These are phyloP conservation scores for Temnopleurus reevesii DNA, from an alignment of 53 echinoderm and acorn worm species.

Conservation along the genomic window DNA sequence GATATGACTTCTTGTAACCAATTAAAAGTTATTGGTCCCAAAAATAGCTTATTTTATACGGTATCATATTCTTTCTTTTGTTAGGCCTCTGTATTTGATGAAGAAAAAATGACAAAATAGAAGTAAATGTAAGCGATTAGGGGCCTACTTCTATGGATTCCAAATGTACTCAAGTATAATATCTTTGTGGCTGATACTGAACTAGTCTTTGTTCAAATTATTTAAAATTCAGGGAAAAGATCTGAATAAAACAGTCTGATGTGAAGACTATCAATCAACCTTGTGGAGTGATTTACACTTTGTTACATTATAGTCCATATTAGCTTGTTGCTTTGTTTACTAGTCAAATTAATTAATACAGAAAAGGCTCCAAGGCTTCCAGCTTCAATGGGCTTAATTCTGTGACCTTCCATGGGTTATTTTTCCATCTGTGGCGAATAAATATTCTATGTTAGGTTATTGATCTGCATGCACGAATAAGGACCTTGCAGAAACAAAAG, in stretches of 20 bases:
- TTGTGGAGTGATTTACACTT: background rate
- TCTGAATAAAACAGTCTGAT: background rate
- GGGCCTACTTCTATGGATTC: no score
- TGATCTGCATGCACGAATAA: background rate
- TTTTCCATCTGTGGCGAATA: background rate
- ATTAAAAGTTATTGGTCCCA: no score
- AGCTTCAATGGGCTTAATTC: background rate
- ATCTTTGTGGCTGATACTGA: no score
- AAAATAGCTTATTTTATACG: no score
- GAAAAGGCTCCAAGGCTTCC: background rate
- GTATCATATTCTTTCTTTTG: no score
- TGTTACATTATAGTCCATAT: background rate
- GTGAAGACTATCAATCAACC: background rate
- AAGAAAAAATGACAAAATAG: no score
- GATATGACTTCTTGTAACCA: no score
- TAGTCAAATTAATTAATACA: conserved; percentile 26
- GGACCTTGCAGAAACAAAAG: conserved; percentile 4
- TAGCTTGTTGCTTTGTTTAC: background rate
- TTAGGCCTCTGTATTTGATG: no score
- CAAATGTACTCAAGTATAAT: no score
- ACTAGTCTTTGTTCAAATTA: no score
- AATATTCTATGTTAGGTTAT: background rate
- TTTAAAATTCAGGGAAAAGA: no score
- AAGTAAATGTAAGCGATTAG: no score
- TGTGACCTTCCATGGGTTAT: background rate